A percentile compares a stretch with the other conserved stretches of the same genome.
Conservation (phyloP, 2,888 invertebrate species). For the Conistra vaccinii region DNA sequence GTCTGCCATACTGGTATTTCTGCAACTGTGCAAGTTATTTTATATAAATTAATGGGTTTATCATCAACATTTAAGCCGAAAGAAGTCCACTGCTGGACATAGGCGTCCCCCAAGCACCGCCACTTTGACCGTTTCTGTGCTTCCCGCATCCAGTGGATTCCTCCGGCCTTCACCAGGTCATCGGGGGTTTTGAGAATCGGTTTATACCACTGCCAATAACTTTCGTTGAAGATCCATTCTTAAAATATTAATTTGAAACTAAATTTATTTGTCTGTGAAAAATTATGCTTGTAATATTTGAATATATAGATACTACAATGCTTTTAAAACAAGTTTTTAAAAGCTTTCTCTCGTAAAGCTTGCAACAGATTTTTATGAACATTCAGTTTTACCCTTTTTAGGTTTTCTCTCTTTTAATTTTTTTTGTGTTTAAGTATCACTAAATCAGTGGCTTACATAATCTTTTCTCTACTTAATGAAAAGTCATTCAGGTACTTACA, state of each 20-base stretch:
- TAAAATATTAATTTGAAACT: background rate
- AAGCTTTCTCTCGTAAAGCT: constrained; percentile 8
- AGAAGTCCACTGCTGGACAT: too few relatives aligned
- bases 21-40: background rate
- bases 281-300: background rate
- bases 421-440: background rate
- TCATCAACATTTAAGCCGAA: too few relatives aligned
- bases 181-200: too few relatives aligned
- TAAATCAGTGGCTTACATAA: background rate
- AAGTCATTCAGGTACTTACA: background rate
- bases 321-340: constrained; percentile 31
- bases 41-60: too few relatives aligned
- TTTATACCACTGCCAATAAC: background rate
- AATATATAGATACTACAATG: background rate
- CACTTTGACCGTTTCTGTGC: too few relatives aligned
- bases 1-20: background rate
- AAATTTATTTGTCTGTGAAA: background rate
- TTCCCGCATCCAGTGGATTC: too few relatives aligned
- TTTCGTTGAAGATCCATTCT: background rate
- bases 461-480: background rate
- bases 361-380: background rate
- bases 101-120: too few relatives aligned
- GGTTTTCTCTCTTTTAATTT: background rate
- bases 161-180: too few relatives aligned
- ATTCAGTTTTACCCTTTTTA: background rate